phyloP scores from a whole-genome alignment of 2,113 vertebrate species.

The Perca flavescens region DNA sequence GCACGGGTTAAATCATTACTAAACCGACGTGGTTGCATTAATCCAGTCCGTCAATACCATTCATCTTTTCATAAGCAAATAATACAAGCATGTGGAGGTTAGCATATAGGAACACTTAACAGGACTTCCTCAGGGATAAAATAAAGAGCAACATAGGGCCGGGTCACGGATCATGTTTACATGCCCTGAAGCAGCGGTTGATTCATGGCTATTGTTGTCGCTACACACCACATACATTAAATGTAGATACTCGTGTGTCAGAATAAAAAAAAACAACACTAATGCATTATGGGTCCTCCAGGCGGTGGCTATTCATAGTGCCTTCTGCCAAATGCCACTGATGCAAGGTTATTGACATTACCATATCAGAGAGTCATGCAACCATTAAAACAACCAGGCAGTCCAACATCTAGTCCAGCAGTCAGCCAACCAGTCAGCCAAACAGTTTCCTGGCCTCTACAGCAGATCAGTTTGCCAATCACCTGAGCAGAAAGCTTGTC shows the following conservation, averaged over 20 bases:
- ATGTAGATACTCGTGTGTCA: not conserved
- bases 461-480: not conserved
- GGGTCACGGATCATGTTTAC: conserved; percentile 11
- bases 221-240: not conserved
- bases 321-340: conserved; percentile 46
- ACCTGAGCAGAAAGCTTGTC: too few species aligned
- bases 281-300: conserved; percentile 45
- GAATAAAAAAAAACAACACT: conserved; percentile 25
- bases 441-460: not conserved
- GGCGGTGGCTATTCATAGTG: conserved; percentile 41
- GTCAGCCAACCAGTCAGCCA: too few species aligned
- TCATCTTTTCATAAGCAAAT: conserved; percentile 14
- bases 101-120: not conserved
- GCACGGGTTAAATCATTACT: not conserved
- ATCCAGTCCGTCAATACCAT: not conserved
- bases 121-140: not conserved
- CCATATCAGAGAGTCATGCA: conserved; percentile 5
- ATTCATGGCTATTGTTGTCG: not conserved
- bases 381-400: not conserved
- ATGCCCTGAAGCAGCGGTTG: not conserved
- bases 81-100: not conserved
- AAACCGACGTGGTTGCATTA: not conserved
- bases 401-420: too few species aligned
- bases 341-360: conserved; percentile 36
- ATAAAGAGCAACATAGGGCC: conserved; percentile 41